Percentiles rank a stretch among this genome's conserved stretches.
Evolutionary conservation across 92 coral and sea anemone genomes (phyloP).

Genomic region (Metridium senile): DNA sequence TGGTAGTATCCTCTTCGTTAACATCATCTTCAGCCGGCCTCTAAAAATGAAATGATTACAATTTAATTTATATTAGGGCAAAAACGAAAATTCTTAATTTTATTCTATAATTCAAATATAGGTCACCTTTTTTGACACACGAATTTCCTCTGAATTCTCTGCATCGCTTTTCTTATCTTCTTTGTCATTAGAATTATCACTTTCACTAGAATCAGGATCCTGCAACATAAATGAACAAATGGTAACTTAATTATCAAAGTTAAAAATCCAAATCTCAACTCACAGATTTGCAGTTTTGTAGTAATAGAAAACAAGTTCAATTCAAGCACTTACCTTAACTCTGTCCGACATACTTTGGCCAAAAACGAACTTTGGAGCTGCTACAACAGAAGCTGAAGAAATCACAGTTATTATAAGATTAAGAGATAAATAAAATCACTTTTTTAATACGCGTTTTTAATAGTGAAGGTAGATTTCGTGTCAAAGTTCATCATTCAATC

Average conservation of each 20-base stretch:
- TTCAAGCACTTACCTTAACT: constrained; percentile 55
- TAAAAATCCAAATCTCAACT: not conserved
- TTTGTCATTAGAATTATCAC: not conserved
- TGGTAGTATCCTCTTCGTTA: not conserved
- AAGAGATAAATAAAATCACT: not conserved
- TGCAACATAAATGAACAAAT: not conserved
- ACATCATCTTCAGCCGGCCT: not conserved
- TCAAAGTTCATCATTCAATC: not conserved
- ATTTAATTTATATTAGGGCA: not conserved
- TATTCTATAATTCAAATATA: not conserved
- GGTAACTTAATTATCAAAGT: not conserved
- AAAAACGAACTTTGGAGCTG: constrained; percentile 96
- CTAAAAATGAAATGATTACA: not conserved
- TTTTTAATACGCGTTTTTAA: not conserved
- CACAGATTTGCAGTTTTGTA: not conserved
- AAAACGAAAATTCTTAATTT: no score
- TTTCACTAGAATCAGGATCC: not conserved
- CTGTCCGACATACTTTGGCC: constrained; percentile 83
- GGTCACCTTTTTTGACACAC: not conserved
- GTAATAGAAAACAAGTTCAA: not conserved
- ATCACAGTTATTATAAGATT: not conserved
- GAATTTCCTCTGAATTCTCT: not conserved
- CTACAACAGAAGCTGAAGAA: constrained; percentile 63
- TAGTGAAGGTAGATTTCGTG: no score
- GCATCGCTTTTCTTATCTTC: not conserved